phyloP scores from a whole-genome alignment of 2,113 vertebrate species.

The Rhipidura dahli region DNA sequence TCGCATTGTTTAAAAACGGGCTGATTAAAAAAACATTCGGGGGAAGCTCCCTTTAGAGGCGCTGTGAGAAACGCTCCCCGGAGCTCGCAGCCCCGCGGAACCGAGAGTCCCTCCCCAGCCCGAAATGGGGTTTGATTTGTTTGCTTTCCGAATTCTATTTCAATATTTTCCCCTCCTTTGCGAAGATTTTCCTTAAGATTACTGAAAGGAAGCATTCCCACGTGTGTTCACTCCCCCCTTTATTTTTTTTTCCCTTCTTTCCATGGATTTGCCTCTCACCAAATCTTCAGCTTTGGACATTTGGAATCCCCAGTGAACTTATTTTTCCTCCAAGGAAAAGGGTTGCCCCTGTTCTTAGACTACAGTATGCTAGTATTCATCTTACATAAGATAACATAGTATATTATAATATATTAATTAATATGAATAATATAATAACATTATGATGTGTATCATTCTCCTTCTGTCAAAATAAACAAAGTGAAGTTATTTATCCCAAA shows the following conservation, averaged over 20 bases:
- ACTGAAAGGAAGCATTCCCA: neutral
- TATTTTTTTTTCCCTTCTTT: neutral
- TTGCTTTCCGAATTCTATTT: neutral
- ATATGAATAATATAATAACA: no score
- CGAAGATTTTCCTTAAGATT: neutral
- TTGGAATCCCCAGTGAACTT: neutral
- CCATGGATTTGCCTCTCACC: neutral
- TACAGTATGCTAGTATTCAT: neutral
- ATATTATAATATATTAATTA: neutral
- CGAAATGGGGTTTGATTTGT: neutral
- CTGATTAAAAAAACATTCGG: conserved; percentile 34
- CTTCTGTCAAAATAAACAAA: neutral
- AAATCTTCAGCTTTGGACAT: neutral
- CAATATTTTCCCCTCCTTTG: neutral
- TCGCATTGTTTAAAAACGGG: neutral
- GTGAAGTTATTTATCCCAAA: neutral
- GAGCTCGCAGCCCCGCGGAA: neutral
- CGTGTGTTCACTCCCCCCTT: neutral
- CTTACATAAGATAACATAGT: neutral
- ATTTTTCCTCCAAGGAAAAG: neutral
- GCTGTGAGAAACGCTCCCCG: neutral
- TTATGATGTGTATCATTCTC: neutral
- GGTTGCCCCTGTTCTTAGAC: neutral
- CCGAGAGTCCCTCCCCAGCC: neutral
- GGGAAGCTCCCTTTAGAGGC: neutral